Conservation (phyloP, 2,797 vertebrate species). For the Nothura maculosa region DNA sequence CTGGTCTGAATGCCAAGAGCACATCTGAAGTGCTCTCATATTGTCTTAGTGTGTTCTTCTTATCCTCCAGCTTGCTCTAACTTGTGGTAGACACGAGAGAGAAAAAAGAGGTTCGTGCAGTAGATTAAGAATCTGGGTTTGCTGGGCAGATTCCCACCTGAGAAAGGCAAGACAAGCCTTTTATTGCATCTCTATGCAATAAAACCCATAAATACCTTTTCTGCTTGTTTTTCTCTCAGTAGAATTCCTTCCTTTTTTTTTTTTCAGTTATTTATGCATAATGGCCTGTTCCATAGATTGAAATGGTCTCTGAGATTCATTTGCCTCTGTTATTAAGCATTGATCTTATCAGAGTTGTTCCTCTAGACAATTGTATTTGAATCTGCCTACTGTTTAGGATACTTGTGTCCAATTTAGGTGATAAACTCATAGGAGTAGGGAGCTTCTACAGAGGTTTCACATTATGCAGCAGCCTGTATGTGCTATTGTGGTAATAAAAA, state of each 20-base stretch:
- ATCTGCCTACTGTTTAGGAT: background rate
- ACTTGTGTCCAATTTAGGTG: background rate
- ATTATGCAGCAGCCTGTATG: background rate
- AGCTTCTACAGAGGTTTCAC: background rate
- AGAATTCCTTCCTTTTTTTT: background rate
- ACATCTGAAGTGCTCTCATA: constrained; percentile 38
- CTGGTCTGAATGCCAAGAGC: constrained; percentile 50
- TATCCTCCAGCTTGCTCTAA: background rate
- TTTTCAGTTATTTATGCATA: background rate
- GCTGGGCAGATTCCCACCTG: background rate
- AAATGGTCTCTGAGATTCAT: background rate
- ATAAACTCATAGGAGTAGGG: background rate
- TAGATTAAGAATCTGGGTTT: background rate
- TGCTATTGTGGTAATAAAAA: background rate
- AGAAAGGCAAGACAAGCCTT: background rate
- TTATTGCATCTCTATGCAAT: background rate
- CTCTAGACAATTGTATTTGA: background rate
- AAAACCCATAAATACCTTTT: background rate
- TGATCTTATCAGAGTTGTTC: background rate
- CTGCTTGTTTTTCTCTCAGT: background rate
- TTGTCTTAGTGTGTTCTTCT: constrained; percentile 25
- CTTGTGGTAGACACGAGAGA: background rate
- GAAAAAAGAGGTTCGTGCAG: background rate
- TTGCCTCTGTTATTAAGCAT: background rate
- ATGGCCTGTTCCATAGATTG: background rate